Evolutionary conservation across 2,113 vertebrate genomes (phyloP), one percentile per base, ranked within the genome.

Genomic region (Phaetusa simplex): DNA sequence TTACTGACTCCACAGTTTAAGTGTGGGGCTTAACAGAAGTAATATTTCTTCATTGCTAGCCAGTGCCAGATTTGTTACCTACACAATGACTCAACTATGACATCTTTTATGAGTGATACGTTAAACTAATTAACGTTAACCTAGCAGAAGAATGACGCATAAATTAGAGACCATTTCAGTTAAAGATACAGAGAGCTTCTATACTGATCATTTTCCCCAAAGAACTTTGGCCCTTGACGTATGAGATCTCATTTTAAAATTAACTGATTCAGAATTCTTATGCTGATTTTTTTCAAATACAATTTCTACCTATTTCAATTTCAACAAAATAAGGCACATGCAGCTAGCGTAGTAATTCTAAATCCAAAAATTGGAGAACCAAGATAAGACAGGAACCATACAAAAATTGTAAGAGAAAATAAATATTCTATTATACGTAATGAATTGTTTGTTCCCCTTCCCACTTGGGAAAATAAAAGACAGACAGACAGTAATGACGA

Each of bases 61-160:
- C 83, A 92, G 40, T 49, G 73, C 83, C 95, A 91, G 73, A 97
- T 94, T 97, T 96, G 92, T 96, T 93, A 95, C 95, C 95, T 72
- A 95, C 81, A 86, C 86, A 83, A 78, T 92, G 94, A 91, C 70
- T 97, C 86, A 95, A 65, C 88, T 95, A 82, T 82, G 86, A 91
- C 92, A 95, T 65, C 70, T 96, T 95, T 95, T 95, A 97, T 88
- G 83, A 96, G 77, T 94, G 91, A 81, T 94, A 93, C 69, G 91
- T 92, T 96, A 86, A 95, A 95, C 86, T 95, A 95, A 96, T 93
- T 96, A 96, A 78, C 86, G 95, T 94, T 92, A 97, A 94, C 91
- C 86, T 86, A 78, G 72, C 65, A 93, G 83, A 96, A 89, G 86
- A 89, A 92, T 61, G 80, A 79, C 67, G 81, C 69, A 87, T 93